Evolutionary conservation across 2,113 vertebrate species (phyloP).

Genomic region (Vulpes vulpes): DNA sequence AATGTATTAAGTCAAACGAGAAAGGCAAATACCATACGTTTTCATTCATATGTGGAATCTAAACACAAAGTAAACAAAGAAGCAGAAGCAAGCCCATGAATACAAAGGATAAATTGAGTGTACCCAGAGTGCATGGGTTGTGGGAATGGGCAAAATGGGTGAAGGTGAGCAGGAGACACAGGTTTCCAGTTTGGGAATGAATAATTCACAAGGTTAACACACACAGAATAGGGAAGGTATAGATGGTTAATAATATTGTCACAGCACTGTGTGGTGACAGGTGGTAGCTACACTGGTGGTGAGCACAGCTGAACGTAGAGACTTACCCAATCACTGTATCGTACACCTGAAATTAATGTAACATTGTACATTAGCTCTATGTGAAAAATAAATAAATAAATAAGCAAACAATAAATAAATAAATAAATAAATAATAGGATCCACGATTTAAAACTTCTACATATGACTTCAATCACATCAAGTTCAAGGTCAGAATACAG

Average conservation of each 20-base stretch:
- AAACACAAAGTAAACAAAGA: not conserved
- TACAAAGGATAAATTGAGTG: not conserved
- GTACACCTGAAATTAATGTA: not conserved
- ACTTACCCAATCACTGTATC: not conserved
- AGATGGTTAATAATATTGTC: not conserved
- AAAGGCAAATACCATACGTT: too few species aligned
- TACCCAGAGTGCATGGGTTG: not conserved
- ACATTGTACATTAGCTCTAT: not conserved
- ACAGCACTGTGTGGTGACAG: not conserved
- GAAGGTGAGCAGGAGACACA: not conserved
- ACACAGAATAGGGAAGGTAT: not conserved
- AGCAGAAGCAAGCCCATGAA: not conserved
- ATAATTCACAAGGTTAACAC: not conserved
- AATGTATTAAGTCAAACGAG: too few species aligned
- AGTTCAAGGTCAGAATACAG: not conserved
- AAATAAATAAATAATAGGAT: not conserved
- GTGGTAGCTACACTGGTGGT: not conserved
- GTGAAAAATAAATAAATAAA: too few species aligned
- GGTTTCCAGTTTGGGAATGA: not conserved
- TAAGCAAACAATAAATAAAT: too few species aligned
- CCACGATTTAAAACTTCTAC: not conserved
- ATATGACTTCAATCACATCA: not conserved
- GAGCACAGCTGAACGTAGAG: not conserved
- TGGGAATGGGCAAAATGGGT: not conserved
- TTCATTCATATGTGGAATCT: too few species aligned